Evolutionary conservation across 2,797 vertebrate species (phyloP).

Genomic region (Ceryle rudis): DNA sequence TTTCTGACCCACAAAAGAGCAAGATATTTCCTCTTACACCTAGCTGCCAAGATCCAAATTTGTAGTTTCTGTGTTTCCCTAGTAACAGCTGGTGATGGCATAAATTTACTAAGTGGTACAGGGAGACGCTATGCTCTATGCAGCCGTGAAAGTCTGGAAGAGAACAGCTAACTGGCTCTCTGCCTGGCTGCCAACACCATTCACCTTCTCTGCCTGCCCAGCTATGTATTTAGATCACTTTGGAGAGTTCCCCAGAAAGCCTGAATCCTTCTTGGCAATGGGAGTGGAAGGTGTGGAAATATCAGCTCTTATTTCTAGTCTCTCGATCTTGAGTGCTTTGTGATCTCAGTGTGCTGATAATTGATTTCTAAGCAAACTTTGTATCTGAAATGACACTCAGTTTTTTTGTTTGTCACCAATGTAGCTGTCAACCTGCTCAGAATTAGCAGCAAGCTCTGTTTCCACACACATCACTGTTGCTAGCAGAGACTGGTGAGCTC

Average conservation of each 20-base stretch:
- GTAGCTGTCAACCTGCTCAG: background rate
- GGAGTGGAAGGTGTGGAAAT: background rate
- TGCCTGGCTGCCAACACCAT: background rate
- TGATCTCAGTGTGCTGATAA: background rate
- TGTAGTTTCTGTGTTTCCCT: conserved; percentile 44
- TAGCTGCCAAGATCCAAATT: conserved; percentile 33
- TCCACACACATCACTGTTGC: background rate
- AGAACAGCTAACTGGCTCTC: background rate
- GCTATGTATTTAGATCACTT: background rate
- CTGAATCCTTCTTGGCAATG: background rate
- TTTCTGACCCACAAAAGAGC: background rate
- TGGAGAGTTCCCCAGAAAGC: background rate
- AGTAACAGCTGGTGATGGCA: conserved; percentile 43
- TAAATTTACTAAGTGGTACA: conserved; percentile 1
- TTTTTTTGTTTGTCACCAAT: background rate
- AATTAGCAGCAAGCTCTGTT: background rate
- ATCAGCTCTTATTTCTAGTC: background rate
- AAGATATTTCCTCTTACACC: conserved; percentile 6
- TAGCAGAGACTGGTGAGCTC: background rate
- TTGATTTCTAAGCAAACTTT: background rate
- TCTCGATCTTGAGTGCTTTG: background rate
- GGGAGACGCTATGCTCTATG: background rate
- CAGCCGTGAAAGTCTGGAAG: background rate
- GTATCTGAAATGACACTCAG: background rate
- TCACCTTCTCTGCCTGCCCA: background rate